phyloP scores from a whole-genome alignment of 2,113 vertebrate genomes.

The Gadus macrocephalus region DNA sequence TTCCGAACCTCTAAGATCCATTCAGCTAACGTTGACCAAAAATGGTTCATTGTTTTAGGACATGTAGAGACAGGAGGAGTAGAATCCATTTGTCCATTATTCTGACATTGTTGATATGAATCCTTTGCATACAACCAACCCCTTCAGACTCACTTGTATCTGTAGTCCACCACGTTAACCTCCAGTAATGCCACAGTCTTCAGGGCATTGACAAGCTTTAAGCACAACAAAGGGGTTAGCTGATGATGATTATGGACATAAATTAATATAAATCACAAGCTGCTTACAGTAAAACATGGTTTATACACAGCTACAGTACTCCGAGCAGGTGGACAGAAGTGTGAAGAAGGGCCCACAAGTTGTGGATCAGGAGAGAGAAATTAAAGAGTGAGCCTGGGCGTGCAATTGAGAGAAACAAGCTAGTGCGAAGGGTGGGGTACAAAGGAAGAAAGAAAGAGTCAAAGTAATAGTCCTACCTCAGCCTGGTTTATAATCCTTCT shows the following conservation, averaged over 20 bases:
- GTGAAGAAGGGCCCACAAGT: too few species aligned
- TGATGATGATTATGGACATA: constrained; percentile 32
- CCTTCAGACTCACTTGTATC: constrained; percentile 84
- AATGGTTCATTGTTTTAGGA: too few species aligned
- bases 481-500: constrained; percentile 91
- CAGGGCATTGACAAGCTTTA: constrained; percentile 87
- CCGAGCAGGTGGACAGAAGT: constrained; percentile 38
- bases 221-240: constrained; percentile 53
- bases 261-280: neutral
- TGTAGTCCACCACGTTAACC: constrained; percentile 93
- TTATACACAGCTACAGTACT: constrained; percentile 35
- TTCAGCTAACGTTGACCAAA: too few species aligned
- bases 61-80: too few species aligned
- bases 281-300: constrained; percentile 60
- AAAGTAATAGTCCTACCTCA: constrained; percentile 74
- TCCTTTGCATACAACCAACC: neutral
- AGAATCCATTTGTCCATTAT: too few species aligned
- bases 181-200: constrained; percentile 86
- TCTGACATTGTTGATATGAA: too few species aligned
- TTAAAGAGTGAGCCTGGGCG: too few species aligned
- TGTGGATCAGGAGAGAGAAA: too few species aligned
- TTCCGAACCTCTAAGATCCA: too few species aligned
- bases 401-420: neutral
- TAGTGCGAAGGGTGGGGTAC: neutral
- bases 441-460: constrained; percentile 16